These are phyloP conservation scores for Ptychoptera albimana DNA, from an alignment of 2,888 invertebrate genomes.

Conservation along the genomic window DNA sequence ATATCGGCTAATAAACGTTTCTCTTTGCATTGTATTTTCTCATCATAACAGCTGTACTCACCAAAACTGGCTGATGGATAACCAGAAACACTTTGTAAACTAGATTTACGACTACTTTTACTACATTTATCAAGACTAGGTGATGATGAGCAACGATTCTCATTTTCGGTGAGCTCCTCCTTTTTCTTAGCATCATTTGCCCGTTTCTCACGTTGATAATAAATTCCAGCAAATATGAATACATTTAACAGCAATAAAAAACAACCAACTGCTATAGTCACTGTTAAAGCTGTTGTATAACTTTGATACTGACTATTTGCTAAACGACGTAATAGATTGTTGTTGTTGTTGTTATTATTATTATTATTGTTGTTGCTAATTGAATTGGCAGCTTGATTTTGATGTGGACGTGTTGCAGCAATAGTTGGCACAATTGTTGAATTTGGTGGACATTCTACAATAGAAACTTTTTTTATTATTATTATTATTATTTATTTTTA, in stretches of 20 bases:
- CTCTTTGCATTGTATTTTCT: constrained; percentile 36
- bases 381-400: constrained; percentile 15
- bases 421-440: constrained; percentile 30
- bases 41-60: constrained; percentile 50
- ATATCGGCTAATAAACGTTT: constrained; percentile 44
- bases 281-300: constrained; percentile 75
- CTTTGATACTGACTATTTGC: constrained; percentile 72
- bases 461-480: too few relatives aligned
- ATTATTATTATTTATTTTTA: too few relatives aligned
- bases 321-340: constrained; percentile 55
- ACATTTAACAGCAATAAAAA: constrained; percentile 67
- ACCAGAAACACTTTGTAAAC: constrained; percentile 32
- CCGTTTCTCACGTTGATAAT: constrained; percentile 58
- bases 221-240: constrained; percentile 76
- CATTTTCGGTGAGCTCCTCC: constrained; percentile 58
- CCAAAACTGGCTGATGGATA: constrained; percentile 32
- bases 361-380: neutral
- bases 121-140: constrained; percentile 20
- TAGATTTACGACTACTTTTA: constrained; percentile 33
- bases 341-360: constrained; percentile 41
- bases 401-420: constrained; percentile 18
- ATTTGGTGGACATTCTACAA: constrained; percentile 54
- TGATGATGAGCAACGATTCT: constrained; percentile 42
- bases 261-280: constrained; percentile 75
- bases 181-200: constrained; percentile 54